Percentiles rank a stretch among this genome's conserved stretches.
phyloP scores from a whole-genome alignment of 2,888 invertebrate genomes.

The Miltochrista miniata region DNA sequence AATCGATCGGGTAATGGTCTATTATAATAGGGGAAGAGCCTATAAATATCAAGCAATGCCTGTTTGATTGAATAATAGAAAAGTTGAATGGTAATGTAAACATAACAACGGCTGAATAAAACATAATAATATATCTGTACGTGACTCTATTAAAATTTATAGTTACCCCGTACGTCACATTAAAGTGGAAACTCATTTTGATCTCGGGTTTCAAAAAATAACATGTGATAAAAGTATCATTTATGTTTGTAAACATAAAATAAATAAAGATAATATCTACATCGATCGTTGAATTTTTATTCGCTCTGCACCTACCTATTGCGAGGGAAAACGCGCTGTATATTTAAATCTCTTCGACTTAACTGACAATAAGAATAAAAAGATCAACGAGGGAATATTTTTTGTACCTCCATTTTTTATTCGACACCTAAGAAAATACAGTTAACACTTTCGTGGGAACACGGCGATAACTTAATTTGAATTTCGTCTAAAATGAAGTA shows the following conservation, averaged over 20 bases:
- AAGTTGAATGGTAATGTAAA: conserved; percentile 42
- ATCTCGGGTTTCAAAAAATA: conserved; percentile 9
- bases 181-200: conserved; percentile 12
- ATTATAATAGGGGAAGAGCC: conserved; percentile 64
- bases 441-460: conserved; percentile 24
- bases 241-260: too few relatives aligned
- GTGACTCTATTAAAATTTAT: conserved; percentile 42
- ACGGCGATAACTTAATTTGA: conserved; percentile 37
- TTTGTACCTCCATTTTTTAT: conserved; percentile 21
- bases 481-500: conserved; percentile 51
- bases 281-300: too few relatives aligned
- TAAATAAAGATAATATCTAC: too few relatives aligned
- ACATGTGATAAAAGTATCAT: conserved; percentile 10
- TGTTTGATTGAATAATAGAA: conserved; percentile 68
- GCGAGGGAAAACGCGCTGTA: conserved; percentile 12
- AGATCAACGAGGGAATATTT: conserved; percentile 29
- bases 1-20: conserved; percentile 58
- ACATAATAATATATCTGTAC: conserved; percentile 40
- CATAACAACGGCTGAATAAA: conserved; percentile 31
- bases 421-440: conserved; percentile 20
- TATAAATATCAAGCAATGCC: conserved; percentile 64
- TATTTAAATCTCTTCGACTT: conserved; percentile 22
- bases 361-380: conserved; percentile 32
- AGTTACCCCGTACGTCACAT: conserved; percentile 12
- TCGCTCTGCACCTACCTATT: conserved; percentile 7